Conservation (phyloP, 1,140 invertebrate species). For the Drosophila nebulosa region DNA sequence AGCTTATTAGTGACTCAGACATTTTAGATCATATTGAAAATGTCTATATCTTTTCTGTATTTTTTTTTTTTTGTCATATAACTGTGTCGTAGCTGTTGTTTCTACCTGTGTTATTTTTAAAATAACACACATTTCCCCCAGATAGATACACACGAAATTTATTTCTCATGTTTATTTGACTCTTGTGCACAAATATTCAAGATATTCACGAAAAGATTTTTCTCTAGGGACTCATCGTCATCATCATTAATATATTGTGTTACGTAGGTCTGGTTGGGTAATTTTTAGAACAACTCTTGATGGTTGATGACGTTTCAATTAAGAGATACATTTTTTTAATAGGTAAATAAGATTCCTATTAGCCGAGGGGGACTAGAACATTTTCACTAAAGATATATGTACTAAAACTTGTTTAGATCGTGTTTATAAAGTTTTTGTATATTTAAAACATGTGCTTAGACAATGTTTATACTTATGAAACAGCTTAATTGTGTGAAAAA, state of each 20-base stretch:
- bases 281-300: constrained; percentile 40
- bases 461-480: too few species aligned
- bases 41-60: neutral
- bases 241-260: constrained; percentile 40
- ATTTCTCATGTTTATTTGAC: constrained; percentile 54
- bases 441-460: too few species aligned
- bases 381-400: too few species aligned
- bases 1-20: constrained; percentile 37
- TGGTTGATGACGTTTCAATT: constrained; percentile 30
- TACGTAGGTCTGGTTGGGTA: constrained; percentile 52
- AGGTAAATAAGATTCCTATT: too few species aligned
- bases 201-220: constrained; percentile 37
- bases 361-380: too few species aligned
- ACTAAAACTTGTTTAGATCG: too few species aligned
- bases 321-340: constrained; percentile 24
- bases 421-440: too few species aligned
- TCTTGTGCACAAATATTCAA: constrained; percentile 19
- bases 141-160: constrained; percentile 56
- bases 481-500: too few species aligned
- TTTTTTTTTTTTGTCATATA: constrained; percentile 14
- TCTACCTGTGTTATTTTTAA: constrained; percentile 68
- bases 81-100: constrained; percentile 59
- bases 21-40: constrained; percentile 14
- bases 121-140: constrained; percentile 42
- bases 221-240: neutral